These are phyloP conservation scores for Beroe forskalii DNA, from an alignment of 37 sponge, comb jelly and placozoan genomes.

Conservation along the genomic window DNA sequence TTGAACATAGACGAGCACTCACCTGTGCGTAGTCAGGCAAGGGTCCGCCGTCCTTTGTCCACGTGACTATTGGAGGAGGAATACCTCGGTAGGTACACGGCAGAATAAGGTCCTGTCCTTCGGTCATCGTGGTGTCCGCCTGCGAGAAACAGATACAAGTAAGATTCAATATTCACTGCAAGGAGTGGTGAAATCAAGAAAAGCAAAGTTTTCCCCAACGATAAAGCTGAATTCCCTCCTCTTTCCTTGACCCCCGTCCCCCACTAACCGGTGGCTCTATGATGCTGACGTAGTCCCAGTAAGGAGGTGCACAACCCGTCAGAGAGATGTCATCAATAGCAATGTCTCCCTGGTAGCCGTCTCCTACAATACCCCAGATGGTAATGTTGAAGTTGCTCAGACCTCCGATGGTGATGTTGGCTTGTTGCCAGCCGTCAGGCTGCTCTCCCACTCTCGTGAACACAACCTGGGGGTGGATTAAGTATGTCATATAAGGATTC, in stretches of 20 bases:
- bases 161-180: no score
- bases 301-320: conserved; percentile 3
- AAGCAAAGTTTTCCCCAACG: no score
- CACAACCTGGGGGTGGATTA: conserved; percentile 18
- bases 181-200: no score
- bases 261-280: conserved; percentile 28
- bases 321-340: conserved; percentile 46
- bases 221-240: no score
- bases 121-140: conserved; percentile 22
- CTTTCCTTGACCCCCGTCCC: neutral
- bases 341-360: conserved; percentile 6
- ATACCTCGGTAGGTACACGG: conserved; percentile 46
- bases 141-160: no score
- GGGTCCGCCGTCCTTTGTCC: conserved; percentile 48
- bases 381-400: conserved; percentile 57
- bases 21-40: conserved; percentile 56
- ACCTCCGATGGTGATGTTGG: conserved; percentile 52
- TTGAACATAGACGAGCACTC: no score
- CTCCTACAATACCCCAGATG: conserved; percentile 43
- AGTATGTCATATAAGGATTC: no score
- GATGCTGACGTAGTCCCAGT: conserved; percentile 39
- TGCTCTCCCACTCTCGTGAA: conserved; percentile 36
- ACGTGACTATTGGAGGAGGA: conserved; percentile 40
- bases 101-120: conserved; percentile 28
- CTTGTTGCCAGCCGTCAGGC: conserved; percentile 58